Percentiles rank a stretch among this genome's conserved stretches.
These are phyloP conservation scores for Mionectes macconnelli DNA, from an alignment of 2,113 vertebrate genomes.

Conservation along the genomic window DNA sequence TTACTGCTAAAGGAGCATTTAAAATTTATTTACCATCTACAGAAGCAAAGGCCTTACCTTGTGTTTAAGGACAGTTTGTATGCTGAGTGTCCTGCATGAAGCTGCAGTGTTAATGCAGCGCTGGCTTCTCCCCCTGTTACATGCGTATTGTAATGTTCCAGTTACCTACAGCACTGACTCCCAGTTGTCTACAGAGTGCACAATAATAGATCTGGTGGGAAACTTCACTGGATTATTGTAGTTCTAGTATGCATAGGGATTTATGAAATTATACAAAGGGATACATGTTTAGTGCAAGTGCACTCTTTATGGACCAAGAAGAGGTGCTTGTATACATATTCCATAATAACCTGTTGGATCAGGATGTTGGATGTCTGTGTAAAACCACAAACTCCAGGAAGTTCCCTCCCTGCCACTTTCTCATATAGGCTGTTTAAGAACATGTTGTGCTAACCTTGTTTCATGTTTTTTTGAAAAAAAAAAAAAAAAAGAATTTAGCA, in stretches of 20 bases:
- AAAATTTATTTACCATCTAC: background rate
- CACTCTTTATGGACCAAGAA: background rate
- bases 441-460: background rate
- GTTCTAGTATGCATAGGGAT: background rate
- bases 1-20: background rate
- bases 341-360: background rate
- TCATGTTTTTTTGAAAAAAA: background rate
- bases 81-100: background rate
- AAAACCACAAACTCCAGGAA: slow-evolving; percentile 5
- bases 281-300: background rate
- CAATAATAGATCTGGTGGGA: background rate
- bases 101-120: background rate
- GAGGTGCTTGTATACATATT: background rate
- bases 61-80: background rate
- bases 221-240: background rate
- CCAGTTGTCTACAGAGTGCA: background rate
- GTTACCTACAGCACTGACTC: background rate
- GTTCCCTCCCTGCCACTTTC: background rate
- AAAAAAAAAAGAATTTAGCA: background rate
- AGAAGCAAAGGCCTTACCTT: background rate
- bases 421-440: background rate
- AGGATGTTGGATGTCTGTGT: background rate
- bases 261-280: background rate
- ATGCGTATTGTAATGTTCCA: background rate
- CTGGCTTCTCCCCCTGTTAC: background rate